Percentiles rank a stretch among this genome's conserved stretches.
Conservation (phyloP, 2,797 vertebrate genomes). For the Sebastes baramenuke region DNA sequence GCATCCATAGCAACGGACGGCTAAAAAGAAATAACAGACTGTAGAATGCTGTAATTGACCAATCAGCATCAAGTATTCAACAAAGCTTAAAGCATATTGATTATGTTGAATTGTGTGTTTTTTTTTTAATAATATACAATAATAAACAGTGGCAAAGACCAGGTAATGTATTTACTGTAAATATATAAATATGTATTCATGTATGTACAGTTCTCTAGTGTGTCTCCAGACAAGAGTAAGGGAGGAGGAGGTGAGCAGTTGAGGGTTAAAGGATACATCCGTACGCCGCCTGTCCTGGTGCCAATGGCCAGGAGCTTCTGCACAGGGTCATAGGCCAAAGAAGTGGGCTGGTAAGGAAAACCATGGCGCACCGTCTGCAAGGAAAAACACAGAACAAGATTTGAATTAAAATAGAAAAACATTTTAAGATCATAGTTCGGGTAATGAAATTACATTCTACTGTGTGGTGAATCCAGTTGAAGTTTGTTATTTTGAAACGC, state of each 20-base stretch:
- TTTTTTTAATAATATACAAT: not conserved
- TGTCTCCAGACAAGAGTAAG: not conserved
- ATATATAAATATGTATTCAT: not conserved
- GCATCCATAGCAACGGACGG: too few relatives aligned
- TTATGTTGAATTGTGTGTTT: not conserved
- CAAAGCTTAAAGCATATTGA: not conserved
- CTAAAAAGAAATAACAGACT: too few relatives aligned
- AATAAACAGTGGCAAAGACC: not conserved
- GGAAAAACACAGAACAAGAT: slow-evolving; percentile 15
- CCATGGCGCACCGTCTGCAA: slow-evolving; percentile 96
- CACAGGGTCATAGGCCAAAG: slow-evolving; percentile 96
- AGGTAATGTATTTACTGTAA: not conserved
- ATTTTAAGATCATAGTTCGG: not conserved
- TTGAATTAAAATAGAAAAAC: not conserved
- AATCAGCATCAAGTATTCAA: too few relatives aligned
- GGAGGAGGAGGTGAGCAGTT: not conserved
- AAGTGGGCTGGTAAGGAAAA: slow-evolving; percentile 94
- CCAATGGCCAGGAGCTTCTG: slow-evolving; percentile 97
- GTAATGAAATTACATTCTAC: not conserved
- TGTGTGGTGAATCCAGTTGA: not conserved
- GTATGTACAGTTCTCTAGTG: not conserved
- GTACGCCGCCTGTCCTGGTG: slow-evolving; percentile 92
- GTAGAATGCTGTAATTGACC: too few relatives aligned
- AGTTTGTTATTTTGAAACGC: not conserved
- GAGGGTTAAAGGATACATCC: slow-evolving; percentile 95